Evolutionary conservation across 2,888 invertebrate species (phyloP).

Genomic region (Thereva nobilitata): DNA sequence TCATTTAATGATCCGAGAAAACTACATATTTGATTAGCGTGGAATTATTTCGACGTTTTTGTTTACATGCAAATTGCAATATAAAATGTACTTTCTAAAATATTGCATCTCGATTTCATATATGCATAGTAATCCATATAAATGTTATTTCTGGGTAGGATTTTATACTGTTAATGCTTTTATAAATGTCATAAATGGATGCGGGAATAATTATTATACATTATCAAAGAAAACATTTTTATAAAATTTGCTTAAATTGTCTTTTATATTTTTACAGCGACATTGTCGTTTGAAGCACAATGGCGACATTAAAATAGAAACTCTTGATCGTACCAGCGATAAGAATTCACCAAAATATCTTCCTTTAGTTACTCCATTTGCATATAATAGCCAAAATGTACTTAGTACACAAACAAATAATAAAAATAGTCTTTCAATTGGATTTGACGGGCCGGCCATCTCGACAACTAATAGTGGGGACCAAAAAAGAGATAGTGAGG

Average conservation of each 20-base stretch:
- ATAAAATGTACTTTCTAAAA: no score
- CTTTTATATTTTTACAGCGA: constrained; percentile 61
- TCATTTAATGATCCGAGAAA: no score
- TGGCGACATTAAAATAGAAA: constrained; percentile 72
- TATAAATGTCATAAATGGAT: constrained; percentile 5
- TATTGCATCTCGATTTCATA: no score
- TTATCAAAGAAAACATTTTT: neutral
- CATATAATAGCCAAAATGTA: neutral
- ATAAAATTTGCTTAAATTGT: constrained; percentile 21
- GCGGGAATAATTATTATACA: constrained; percentile 14
- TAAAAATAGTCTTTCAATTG: no score
- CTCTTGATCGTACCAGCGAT: constrained; percentile 54
- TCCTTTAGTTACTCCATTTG: constrained; percentile 47
- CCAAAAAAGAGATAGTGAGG: neutral
- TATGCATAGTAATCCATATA: no score
- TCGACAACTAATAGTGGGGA: neutral
- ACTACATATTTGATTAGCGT: no score
- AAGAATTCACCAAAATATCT: constrained; percentile 52
- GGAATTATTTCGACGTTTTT: no score
- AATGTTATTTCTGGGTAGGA: no score
- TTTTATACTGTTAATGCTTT: neutral
- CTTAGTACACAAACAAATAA: neutral
- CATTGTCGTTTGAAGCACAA: constrained; percentile 79
- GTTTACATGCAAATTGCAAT: no score
- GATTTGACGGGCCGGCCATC: no score